A percentile compares a stretch with the other conserved stretches of the same genome.
Evolutionary conservation across 2,797 vertebrate species (phyloP).

Genomic region (Thaleichthys pacificus): DNA sequence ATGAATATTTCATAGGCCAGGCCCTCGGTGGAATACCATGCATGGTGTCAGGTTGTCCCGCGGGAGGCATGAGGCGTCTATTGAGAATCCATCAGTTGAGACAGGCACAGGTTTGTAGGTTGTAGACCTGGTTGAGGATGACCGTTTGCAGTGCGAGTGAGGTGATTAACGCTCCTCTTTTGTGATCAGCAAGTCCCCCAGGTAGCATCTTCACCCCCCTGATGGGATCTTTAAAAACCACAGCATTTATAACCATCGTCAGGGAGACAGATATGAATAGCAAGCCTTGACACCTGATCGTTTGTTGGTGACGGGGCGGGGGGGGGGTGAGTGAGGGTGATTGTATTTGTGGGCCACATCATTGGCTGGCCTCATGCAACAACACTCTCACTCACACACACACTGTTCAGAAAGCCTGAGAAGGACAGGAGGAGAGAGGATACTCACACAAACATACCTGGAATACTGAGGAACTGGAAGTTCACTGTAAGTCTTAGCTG

Average conservation of each 20-base stretch:
- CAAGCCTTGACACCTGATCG: constrained; percentile 71
- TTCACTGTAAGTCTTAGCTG: constrained; percentile 37
- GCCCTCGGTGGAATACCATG: constrained; percentile 4
- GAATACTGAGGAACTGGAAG: constrained; percentile 34
- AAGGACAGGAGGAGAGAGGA: constrained; percentile 55
- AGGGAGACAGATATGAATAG: constrained; percentile 78
- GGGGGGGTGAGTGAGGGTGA: constrained; percentile 23
- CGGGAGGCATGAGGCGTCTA: not conserved
- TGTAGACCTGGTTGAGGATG: too few relatives aligned
- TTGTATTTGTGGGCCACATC: constrained; percentile 64
- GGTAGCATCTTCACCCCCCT: not conserved
- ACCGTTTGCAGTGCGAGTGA: not conserved
- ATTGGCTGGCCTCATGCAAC: constrained; percentile 24
- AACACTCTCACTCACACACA: constrained; percentile 33
- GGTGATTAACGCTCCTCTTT: not conserved
- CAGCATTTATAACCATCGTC: constrained; percentile 57
- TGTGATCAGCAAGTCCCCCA: not conserved
- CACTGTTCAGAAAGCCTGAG: constrained; percentile 34
- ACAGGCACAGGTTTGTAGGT: too few relatives aligned
- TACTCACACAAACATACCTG: constrained; percentile 21
- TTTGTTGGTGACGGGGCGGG: constrained; percentile 40
- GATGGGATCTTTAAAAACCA: not conserved
- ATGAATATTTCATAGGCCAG: constrained; percentile 20
- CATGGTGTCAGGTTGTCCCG: constrained; percentile 16
- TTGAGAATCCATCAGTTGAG: too few relatives aligned